Percentiles rank a stretch among this genome's conserved stretches.
These are phyloP conservation scores for Smutsia gigantea DNA, from an alignment of 2,797 vertebrate genomes.

Conservation along the genomic window DNA sequence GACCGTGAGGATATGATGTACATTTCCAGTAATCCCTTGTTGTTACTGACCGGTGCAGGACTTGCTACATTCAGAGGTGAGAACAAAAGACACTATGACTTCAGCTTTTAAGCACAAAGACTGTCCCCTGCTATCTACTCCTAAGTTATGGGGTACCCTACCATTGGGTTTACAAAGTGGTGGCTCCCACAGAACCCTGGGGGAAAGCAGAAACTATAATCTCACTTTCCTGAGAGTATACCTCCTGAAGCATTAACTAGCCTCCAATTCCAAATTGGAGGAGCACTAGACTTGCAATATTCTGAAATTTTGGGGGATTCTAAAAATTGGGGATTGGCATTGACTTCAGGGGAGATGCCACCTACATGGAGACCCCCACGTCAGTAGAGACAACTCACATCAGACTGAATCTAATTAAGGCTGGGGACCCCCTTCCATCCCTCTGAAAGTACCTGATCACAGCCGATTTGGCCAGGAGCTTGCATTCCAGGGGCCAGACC, in stretches of 20 bases:
- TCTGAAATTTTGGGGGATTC: neutral
- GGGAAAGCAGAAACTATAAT: neutral
- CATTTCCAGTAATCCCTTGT: neutral
- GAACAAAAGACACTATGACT: neutral
- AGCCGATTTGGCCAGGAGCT: neutral
- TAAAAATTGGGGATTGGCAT: neutral
- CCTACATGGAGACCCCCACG: neutral
- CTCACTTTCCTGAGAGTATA: neutral
- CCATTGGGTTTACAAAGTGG: neutral
- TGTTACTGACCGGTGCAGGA: neutral
- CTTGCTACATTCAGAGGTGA: neutral
- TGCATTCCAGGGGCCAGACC: neutral
- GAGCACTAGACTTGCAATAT: neutral
- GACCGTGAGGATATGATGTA: neutral
- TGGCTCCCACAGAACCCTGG: neutral
- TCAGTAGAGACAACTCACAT: neutral
- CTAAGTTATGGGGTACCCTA: neutral
- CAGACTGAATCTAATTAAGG: neutral
- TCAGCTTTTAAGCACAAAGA: neutral
- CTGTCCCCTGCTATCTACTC: neutral
- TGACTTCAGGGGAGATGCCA: neutral
- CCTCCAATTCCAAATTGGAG: neutral
- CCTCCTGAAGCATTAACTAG: neutral
- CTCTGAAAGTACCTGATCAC: neutral
- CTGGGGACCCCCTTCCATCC: fast-evolving